A percentile compares a stretch with the other conserved stretches of the same genome.
Evolutionary conservation across 2,888 invertebrate genomes (phyloP).

Genomic region (Synergus laeviventris): DNA sequence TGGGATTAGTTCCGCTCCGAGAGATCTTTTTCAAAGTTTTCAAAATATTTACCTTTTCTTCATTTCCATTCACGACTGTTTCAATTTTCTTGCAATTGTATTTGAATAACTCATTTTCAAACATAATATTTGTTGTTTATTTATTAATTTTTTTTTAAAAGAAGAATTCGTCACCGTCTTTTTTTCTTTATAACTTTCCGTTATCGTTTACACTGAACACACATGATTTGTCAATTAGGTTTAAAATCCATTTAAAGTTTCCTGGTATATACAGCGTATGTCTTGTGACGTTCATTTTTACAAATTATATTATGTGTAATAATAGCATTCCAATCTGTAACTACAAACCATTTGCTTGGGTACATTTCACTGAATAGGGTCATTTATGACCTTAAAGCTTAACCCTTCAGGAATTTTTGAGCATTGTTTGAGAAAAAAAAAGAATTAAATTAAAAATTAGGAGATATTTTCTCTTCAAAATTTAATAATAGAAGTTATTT

Average conservation of each 20-base stretch:
- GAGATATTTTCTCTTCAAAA: neutral
- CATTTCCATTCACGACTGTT: neutral
- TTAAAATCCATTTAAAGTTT: conserved; percentile 13
- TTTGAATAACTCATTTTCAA: neutral
- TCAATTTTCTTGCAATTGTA: neutral
- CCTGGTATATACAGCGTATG: neutral
- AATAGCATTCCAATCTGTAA: too few species aligned
- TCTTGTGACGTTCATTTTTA: too few species aligned
- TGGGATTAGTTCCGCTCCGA: conserved; percentile 9
- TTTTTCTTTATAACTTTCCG: neutral
- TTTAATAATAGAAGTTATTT: neutral
- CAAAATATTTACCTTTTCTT: neutral
- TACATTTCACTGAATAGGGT: neutral
- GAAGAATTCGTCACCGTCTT: too few species aligned
- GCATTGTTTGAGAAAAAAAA: neutral
- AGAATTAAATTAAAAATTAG: neutral
- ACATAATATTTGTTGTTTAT: neutral
- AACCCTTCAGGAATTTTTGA: too few species aligned
- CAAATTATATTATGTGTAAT: too few species aligned
- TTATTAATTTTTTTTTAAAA: too few species aligned
- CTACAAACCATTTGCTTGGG: too few species aligned
- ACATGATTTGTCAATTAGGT: conserved; percentile 27
- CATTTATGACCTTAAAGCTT: too few species aligned
- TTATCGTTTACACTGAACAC: conserved; percentile 17
- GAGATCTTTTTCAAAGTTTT: neutral